Evolutionary conservation across 2,113 vertebrate genomes (phyloP), one percentile per base, ranked within the genome.

Genomic region (Pygoscelis antarcticus): DNA sequence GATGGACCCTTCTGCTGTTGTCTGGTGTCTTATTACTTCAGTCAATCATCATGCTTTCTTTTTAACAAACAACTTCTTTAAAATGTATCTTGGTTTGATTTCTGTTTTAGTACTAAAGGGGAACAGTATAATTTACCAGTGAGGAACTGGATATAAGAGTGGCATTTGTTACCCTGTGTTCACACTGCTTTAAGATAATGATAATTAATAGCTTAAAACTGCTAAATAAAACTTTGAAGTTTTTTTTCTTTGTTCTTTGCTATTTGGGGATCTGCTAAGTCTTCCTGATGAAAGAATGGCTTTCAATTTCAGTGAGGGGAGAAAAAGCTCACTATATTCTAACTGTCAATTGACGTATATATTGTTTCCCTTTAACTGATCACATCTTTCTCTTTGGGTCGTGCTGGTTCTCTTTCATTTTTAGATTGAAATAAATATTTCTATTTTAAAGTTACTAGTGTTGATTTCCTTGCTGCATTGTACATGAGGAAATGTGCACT

Each of bases 291-390:
- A 87, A 96, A 97, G 70, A 96, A 87, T 89, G 84, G 89, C 94
- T 98, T 92, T 91, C 23, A 64, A 68, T 93, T 75, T 82, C 71
- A 83, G 49, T 75, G 64, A 95, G 77, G 87, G 92, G 79, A 82
- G 62, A 79, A 93, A 93, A 95, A 95, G 17, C 74, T 58, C 30
- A 5, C 77, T 76, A 13, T 84, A 57, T 66, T 91, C 80, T 61
- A 68, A 47, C 75, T 68, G 27, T 71, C 54, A 79, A 46, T 69
- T 94, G 92, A 97, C 75, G 68, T 94, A 83, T 98, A 98, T 97
- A 98, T 98, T 98, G 98, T 98, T 98, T 98, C 98, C 98, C 98
- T 98, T 98, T 98, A 98, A 98, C 62, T 83, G 75, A 93, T 96
- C 94, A 93, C 61, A 81, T 96, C 92, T 96, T 96, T 97, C 93